Evolutionary conservation across 2,113 vertebrate genomes (phyloP).

Genomic region (Cyprinodon tularosa): DNA sequence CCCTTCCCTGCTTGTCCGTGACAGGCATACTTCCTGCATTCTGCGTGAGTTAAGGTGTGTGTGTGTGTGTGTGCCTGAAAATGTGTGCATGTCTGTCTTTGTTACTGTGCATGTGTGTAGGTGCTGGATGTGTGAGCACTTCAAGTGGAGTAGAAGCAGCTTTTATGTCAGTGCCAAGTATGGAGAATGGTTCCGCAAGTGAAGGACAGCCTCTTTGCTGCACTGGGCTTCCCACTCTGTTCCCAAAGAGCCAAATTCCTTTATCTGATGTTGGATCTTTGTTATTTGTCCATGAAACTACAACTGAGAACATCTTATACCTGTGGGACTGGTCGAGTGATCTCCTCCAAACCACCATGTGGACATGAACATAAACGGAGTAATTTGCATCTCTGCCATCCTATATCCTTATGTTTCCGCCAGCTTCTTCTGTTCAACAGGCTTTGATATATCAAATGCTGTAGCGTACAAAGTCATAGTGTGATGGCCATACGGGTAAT

Average conservation of each 20-base stretch:
- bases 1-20: constrained; percentile 67
- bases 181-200: constrained; percentile 73
- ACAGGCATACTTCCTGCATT: constrained; percentile 75
- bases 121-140: constrained; percentile 61
- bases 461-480: constrained; percentile 47
- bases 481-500: constrained; percentile 40
- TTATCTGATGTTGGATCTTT: constrained; percentile 79
- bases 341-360: constrained; percentile 67
- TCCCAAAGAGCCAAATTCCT: constrained; percentile 75
- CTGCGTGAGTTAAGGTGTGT: constrained; percentile 38
- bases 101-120: constrained; percentile 35
- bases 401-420: constrained; percentile 63
- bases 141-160: constrained; percentile 68
- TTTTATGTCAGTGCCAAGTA: constrained; percentile 81
- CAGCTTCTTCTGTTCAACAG: constrained; percentile 40
- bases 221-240: constrained; percentile 76
- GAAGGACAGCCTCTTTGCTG: constrained; percentile 74
- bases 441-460: constrained; percentile 68
- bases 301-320: constrained; percentile 80
- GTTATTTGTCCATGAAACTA: constrained; percentile 82
- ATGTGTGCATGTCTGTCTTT: constrained; percentile 35
- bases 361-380: constrained; percentile 69
- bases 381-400: constrained; percentile 58
- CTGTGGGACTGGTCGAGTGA: constrained; percentile 72
- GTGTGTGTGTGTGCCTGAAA: constrained; percentile 31